Evolutionary conservation across 2,113 vertebrate genomes (phyloP).

Genomic region (Artemisiospiza belli): DNA sequence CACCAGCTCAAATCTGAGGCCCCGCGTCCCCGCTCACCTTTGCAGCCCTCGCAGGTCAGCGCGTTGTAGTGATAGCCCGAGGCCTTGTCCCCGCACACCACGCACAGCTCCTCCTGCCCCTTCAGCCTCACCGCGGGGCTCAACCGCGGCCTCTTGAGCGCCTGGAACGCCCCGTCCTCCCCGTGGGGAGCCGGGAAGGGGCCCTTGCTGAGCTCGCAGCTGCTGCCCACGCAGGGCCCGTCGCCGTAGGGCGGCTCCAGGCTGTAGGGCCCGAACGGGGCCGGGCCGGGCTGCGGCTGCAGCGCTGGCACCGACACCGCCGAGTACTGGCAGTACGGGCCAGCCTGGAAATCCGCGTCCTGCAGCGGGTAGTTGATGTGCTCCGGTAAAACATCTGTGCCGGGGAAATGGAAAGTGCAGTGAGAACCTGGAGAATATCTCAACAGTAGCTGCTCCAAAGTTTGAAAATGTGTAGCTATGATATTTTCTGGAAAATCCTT

Average conservation of each 20-base stretch:
- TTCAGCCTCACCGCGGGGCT: slow-evolving; percentile 74
- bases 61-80: slow-evolving; percentile 96
- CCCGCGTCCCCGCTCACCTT: slow-evolving; percentile 75
- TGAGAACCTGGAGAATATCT: background rate
- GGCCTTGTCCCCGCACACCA: slow-evolving; percentile 93
- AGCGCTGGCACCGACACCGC: slow-evolving; percentile 73
- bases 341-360: slow-evolving; percentile 83
- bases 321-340: slow-evolving; percentile 83
- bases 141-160: slow-evolving; percentile 77
- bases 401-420: background rate
- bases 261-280: slow-evolving; percentile 75
- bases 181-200: slow-evolving; percentile 51
- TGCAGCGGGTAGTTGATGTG: slow-evolving; percentile 85
- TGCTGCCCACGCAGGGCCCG: slow-evolving; percentile 61
- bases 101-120: slow-evolving; percentile 90
- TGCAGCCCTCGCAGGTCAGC: slow-evolving; percentile 94
- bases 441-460: background rate
- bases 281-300: slow-evolving; percentile 75
- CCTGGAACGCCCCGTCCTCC: slow-evolving; percentile 49
- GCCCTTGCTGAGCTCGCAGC: slow-evolving; percentile 70
- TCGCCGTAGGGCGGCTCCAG: slow-evolving; percentile 75
- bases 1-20: fast-evolving
- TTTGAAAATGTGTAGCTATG: background rate
- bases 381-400: slow-evolving; percentile 86
- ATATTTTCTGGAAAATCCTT: too few species aligned